phyloP scores from a whole-genome alignment of 2,888 invertebrate genomes.

The Drosophila flavopinicola region DNA sequence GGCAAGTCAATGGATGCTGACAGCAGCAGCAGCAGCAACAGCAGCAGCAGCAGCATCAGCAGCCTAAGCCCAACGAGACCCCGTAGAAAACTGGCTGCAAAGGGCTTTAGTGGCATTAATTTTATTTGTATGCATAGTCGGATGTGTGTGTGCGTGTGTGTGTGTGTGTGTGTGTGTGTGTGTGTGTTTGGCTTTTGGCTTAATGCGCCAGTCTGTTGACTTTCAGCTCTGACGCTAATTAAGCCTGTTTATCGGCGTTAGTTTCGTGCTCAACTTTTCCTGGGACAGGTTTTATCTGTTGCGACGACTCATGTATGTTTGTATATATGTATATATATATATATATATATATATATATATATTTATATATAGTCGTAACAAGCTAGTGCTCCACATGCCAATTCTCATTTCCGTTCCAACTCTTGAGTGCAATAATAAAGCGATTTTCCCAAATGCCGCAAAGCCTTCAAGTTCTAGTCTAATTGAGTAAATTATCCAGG shows the following conservation, averaged over 20 bases:
- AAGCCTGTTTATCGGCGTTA: conserved; percentile 77
- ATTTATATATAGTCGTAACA: conserved; percentile 13
- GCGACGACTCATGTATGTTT: conserved; percentile 25
- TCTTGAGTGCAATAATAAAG: conserved; percentile 75
- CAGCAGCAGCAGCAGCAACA: too few species aligned
- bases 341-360: too few species aligned
- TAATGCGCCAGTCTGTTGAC: conserved; percentile 74
- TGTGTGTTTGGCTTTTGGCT: conserved; percentile 48
- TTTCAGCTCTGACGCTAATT: conserved; percentile 78
- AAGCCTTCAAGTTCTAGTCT: conserved; percentile 71
- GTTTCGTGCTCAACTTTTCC: conserved; percentile 66
- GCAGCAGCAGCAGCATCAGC: neutral
- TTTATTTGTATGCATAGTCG: conserved; percentile 50
- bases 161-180: conserved; percentile 18
- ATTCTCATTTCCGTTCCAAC: conserved; percentile 10
- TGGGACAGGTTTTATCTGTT: conserved; percentile 57
- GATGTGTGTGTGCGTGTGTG: conserved; percentile 2
- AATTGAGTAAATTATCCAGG: conserved; percentile 78
- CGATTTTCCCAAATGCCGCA: conserved; percentile 75
- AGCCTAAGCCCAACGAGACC: conserved; percentile 59
- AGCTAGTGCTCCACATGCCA: neutral
- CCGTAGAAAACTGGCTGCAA: conserved; percentile 51
- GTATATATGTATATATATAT: too few species aligned
- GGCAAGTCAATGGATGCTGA: conserved; percentile 38
- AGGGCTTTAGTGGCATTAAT: conserved; percentile 49